phyloP scores from a whole-genome alignment of 1,140 invertebrate species.

The Medauroidea extradentata region DNA sequence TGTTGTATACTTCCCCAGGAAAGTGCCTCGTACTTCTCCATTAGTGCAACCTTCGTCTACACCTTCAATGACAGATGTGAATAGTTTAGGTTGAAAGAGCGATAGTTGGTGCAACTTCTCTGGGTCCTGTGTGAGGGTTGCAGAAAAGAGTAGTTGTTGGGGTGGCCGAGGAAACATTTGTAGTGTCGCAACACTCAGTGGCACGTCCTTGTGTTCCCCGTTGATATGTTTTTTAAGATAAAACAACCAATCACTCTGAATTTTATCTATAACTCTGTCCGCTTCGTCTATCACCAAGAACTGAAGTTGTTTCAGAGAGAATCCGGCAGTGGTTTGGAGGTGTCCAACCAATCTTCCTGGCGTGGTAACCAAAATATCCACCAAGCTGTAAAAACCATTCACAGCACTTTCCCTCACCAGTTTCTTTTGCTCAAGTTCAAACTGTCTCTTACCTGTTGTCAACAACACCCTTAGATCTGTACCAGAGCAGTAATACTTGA shows the following conservation, averaged over 20 bases:
- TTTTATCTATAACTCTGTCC: slow-evolving; percentile 85
- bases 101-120: slow-evolving; percentile 85
- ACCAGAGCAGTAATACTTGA: slow-evolving; percentile 64
- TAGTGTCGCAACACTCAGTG: slow-evolving; percentile 8
- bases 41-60: slow-evolving; percentile 30
- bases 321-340: slow-evolving; percentile 80
- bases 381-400: slow-evolving; percentile 45
- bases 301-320: slow-evolving; percentile 70
- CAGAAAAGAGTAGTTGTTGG: slow-evolving; percentile 93
- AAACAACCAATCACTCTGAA: slow-evolving; percentile 85
- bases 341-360: slow-evolving; percentile 92
- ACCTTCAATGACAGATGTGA: slow-evolving; percentile 63
- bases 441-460: slow-evolving; percentile 64
- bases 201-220: slow-evolving; percentile 6
- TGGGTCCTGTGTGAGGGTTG: slow-evolving; percentile 92
- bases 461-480: slow-evolving; percentile 70
- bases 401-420: slow-evolving; percentile 58
- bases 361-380: slow-evolving; percentile 91
- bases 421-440: slow-evolving; percentile 69
- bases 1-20: slow-evolving; percentile 74
- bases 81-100: slow-evolving; percentile 88
- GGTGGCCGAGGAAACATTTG: slow-evolving; percentile 47
- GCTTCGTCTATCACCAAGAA: slow-evolving; percentile 96
- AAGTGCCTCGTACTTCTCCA: slow-evolving; percentile 41
- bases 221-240: slow-evolving; percentile 44